phyloP scores from a whole-genome alignment of 2,797 vertebrate species.

The Arrhamphus sclerolepis region DNA sequence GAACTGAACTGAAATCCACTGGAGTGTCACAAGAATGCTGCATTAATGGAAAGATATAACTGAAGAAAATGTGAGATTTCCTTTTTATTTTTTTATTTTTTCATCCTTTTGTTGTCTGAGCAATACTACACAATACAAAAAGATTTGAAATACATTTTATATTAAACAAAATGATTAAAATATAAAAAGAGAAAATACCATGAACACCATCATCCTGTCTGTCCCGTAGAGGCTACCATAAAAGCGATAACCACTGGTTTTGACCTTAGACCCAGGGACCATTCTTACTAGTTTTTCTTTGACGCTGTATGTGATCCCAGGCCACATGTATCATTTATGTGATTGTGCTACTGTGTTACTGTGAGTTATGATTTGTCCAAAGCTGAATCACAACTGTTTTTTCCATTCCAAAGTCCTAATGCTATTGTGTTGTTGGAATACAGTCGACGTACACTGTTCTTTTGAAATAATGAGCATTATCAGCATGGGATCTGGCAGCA shows the following conservation, averaged over 20 bases:
- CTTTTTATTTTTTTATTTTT: neutral
- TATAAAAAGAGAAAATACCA: constrained; percentile 21
- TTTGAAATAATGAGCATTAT: constrained; percentile 37
- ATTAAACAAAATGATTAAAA: constrained; percentile 28
- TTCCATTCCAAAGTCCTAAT: constrained; percentile 28
- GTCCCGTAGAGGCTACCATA: constrained; percentile 14
- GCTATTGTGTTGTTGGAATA: constrained; percentile 30
- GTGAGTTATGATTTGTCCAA: constrained; percentile 25
- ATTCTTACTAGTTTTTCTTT: constrained; percentile 40
- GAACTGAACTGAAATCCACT: no score
- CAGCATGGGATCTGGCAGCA: constrained; percentile 27
- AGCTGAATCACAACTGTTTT: constrained; percentile 38
- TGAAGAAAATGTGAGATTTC: neutral
- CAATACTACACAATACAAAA: neutral
- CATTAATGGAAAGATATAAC: neutral
- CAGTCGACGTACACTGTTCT: constrained; percentile 8
- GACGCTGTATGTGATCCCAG: constrained; percentile 18
- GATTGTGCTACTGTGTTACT: constrained; percentile 10
- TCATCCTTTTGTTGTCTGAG: no score
- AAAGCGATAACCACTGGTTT: constrained; percentile 19
- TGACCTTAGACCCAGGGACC: constrained; percentile 27
- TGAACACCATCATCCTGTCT: constrained; percentile 28
- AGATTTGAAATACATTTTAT: neutral
- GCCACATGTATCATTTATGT: constrained; percentile 24
- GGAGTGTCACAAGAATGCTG: neutral